Conservation (phyloP, 2,113 vertebrate species). For the Pseudorasbora parva region DNA sequence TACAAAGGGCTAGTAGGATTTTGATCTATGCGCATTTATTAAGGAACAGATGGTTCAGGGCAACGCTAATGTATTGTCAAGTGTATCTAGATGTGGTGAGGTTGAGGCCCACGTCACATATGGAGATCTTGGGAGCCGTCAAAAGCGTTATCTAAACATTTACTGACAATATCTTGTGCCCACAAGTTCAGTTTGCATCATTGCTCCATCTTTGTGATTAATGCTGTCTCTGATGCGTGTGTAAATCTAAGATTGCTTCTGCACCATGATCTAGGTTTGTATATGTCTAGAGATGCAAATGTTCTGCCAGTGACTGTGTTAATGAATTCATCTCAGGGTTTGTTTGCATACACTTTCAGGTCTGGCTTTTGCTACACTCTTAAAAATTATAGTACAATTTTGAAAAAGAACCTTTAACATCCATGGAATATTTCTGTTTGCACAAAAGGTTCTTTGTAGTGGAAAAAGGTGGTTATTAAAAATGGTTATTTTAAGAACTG, state of each 20-base stretch:
- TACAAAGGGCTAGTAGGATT: constrained; percentile 50
- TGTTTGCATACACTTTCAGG: not conserved
- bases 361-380: not conserved
- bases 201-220: not conserved
- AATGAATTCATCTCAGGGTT: constrained; percentile 6
- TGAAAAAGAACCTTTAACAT: too few species aligned
- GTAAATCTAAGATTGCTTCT: not conserved
- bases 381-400: too few species aligned
- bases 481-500: too few species aligned
- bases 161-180: constrained; percentile 14
- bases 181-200: not conserved
- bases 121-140: constrained; percentile 3
- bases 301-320: not conserved
- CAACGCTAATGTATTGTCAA: constrained; percentile 38
- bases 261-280: not conserved
- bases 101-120: constrained; percentile 19
- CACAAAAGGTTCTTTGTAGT: too few species aligned
- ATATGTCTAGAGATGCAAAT: too few species aligned
- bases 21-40: constrained; percentile 61
- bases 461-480: too few species aligned
- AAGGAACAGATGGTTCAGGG: constrained; percentile 56
- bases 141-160: not conserved
- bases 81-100: constrained; percentile 23
- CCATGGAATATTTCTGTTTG: too few species aligned
- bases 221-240: not conserved